phyloP scores from a whole-genome alignment of 2,113 vertebrate species.

The Anoura caudifer region DNA sequence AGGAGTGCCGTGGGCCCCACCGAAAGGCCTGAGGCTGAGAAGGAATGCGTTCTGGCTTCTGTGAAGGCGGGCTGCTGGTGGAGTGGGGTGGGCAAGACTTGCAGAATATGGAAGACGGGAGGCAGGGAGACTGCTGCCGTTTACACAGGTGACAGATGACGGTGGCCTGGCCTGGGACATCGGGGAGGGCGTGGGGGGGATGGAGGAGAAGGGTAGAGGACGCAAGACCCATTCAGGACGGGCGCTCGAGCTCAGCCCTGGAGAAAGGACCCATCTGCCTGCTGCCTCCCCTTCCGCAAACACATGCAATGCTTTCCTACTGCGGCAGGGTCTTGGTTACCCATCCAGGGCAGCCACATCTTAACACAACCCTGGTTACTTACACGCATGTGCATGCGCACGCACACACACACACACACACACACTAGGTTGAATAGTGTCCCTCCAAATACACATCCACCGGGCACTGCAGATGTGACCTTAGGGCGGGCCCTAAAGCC shows the following conservation, averaged over 20 bases:
- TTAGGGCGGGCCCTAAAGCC: not conserved
- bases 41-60: fast-evolving
- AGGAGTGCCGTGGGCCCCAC: not conserved
- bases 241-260: too few relatives aligned
- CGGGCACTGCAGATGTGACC: not conserved
- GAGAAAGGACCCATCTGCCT: not conserved
- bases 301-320: not conserved
- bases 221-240: not conserved
- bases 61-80: fast-evolving
- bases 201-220: not conserved
- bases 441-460: not conserved
- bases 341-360: not conserved
- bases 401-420: too few relatives aligned
- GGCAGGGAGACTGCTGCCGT: not conserved
- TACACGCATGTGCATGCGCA: too few relatives aligned
- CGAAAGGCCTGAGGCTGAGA: not conserved
- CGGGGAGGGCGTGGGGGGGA: too few relatives aligned
- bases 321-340: not conserved
- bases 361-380: not conserved
- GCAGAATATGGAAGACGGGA: not conserved
- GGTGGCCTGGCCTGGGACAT: not conserved
- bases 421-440: fast-evolving
- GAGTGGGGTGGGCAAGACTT: too few relatives aligned
- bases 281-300: not conserved
- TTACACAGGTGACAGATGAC: not conserved